Evolutionary conservation across 2,797 vertebrate species (phyloP).

Genomic region (Lithobates pipiens): DNA sequence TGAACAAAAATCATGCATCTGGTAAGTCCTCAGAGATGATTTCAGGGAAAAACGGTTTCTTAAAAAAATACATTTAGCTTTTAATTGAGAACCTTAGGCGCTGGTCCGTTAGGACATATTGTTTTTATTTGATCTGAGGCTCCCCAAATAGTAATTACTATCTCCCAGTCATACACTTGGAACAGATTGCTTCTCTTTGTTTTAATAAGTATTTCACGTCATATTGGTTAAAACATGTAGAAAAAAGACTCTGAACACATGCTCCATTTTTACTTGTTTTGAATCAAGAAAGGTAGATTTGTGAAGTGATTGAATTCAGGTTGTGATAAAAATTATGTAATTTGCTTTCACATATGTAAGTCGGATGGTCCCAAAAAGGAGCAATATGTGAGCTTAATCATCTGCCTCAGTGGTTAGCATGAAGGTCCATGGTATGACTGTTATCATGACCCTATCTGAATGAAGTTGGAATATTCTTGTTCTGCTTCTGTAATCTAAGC

Average conservation of each 20-base stretch:
- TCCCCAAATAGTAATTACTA: slow-evolving; percentile 45
- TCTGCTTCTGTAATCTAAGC: too few species aligned
- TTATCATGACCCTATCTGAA: too few species aligned
- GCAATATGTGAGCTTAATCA: too few species aligned
- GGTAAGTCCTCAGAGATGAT: slow-evolving; percentile 46
- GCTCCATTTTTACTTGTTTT: background rate
- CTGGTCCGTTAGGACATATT: slow-evolving; percentile 39
- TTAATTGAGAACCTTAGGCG: slow-evolving; percentile 49
- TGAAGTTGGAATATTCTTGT: too few species aligned
- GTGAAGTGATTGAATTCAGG: background rate
- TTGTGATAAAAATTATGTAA: too few species aligned
- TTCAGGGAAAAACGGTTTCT: slow-evolving; percentile 21
- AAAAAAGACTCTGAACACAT: background rate
- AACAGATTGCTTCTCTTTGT: slow-evolving; percentile 39
- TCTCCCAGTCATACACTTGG: slow-evolving; percentile 17
- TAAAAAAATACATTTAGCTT: slow-evolving; percentile 44
- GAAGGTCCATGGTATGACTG: too few species aligned
- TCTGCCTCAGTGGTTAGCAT: too few species aligned
- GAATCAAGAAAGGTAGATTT: background rate
- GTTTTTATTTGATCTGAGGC: slow-evolving; percentile 50
- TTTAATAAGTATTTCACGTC: slow-evolving; percentile 17
- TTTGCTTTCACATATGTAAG: too few species aligned
- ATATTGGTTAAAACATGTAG: slow-evolving; percentile 17
- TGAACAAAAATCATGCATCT: slow-evolving; percentile 54
- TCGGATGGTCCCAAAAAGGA: too few species aligned